Conservation (phyloP, 2,113 vertebrate genomes). For the Stercorarius parasiticus region DNA sequence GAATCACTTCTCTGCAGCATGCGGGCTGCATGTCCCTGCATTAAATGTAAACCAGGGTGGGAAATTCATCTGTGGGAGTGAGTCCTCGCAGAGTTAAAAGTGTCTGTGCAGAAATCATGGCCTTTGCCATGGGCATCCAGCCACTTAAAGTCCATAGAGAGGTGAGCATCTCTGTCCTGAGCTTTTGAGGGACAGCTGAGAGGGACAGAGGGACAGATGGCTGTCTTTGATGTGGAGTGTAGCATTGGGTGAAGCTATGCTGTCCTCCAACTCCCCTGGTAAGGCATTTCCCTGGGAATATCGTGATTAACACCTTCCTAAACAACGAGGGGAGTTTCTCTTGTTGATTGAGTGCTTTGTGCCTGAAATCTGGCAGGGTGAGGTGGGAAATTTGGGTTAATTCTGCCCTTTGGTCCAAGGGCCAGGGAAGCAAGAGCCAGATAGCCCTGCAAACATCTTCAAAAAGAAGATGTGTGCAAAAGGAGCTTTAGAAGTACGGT, state of each 20-base stretch:
- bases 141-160: fast-evolving
- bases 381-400: background rate
- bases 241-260: background rate
- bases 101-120: background rate
- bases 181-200: background rate
- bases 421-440: background rate
- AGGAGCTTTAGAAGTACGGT: background rate
- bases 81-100: background rate
- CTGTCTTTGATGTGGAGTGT: background rate
- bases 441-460: fast-evolving
- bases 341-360: fast-evolving
- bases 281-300: background rate
- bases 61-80: background rate
- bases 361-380: background rate
- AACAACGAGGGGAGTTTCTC: fast-evolving
- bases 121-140: background rate
- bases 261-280: background rate
- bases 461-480: background rate
- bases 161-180: background rate
- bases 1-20: background rate
- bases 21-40: fast-evolving
- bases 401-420: background rate
- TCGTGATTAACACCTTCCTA: background rate
- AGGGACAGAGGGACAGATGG: background rate
- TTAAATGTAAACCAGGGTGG: background rate